Evolutionary conservation across 2,113 vertebrate genomes (phyloP).

Genomic region (Eira barbara): DNA sequence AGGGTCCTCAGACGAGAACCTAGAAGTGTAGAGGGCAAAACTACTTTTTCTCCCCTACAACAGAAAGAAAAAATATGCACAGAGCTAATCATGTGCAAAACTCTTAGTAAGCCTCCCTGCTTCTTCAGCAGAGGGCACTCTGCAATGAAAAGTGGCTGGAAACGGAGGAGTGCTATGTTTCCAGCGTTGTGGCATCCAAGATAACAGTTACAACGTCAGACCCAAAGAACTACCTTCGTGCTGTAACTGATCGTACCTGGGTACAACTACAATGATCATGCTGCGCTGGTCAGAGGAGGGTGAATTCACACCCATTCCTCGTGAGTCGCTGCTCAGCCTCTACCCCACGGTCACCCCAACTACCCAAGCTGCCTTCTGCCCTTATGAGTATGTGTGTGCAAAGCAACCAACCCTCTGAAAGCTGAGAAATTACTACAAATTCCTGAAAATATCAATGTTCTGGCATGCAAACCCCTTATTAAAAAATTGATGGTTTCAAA

Average conservation of each 20-base stretch:
- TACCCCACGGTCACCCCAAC: background rate
- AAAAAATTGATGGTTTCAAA: slow-evolving; percentile 40
- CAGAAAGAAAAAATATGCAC: background rate
- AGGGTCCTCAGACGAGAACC: background rate
- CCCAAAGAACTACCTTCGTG: background rate
- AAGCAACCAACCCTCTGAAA: background rate
- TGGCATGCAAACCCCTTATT: background rate
- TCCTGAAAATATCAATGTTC: slow-evolving; percentile 30
- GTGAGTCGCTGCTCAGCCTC: background rate
- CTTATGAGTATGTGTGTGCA: background rate
- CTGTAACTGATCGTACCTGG: background rate
- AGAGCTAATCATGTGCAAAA: slow-evolving; percentile 40
- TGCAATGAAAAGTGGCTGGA: slow-evolving; percentile 76
- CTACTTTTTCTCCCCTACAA: background rate
- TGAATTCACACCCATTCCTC: background rate
- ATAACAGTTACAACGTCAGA: background rate
- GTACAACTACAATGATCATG: background rate
- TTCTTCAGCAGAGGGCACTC: slow-evolving; percentile 83
- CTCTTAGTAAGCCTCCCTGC: slow-evolving; percentile 47
- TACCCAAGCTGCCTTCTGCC: background rate
- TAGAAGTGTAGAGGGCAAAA: background rate
- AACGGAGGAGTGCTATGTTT: slow-evolving; percentile 48
- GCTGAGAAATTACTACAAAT: slow-evolving; percentile 22
- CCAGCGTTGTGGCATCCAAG: background rate
- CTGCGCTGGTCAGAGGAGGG: background rate